Percentiles rank a stretch among this genome's conserved stretches.
Conservation (phyloP, 1,140 invertebrate genomes). For the Lordiphosa clarofinis region DNA sequence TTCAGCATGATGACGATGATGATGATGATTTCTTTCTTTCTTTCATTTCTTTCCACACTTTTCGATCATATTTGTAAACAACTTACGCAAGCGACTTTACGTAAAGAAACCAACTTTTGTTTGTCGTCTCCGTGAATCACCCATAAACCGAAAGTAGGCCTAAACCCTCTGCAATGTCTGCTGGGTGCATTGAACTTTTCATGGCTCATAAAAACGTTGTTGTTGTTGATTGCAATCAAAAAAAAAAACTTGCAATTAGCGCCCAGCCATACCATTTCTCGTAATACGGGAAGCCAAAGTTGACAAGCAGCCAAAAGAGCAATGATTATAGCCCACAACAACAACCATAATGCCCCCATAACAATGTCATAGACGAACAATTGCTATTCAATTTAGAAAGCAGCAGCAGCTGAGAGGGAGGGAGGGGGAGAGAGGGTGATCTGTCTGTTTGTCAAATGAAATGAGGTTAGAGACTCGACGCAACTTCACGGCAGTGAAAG, state of each 20-base stretch:
- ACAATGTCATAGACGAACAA: conserved; percentile 18
- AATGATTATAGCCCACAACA: conserved; percentile 2
- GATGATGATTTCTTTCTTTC: conserved; percentile 30
- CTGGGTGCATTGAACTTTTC: conserved; percentile 12
- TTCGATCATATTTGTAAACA: conserved; percentile 64
- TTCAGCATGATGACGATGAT: conserved; percentile 25
- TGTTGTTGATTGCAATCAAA: no score
- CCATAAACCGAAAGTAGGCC: conserved; percentile 60
- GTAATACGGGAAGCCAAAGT: conserved; percentile 19
- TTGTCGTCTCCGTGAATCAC: conserved; percentile 42
- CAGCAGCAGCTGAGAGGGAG: no score
- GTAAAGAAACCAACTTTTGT: conserved; percentile 42
- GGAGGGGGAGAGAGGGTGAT: no score
- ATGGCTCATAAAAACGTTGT: no score
- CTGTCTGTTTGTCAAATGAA: conserved; percentile 1
- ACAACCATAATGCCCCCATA: conserved; percentile 9
- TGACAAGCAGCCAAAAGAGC: conserved; percentile 4
- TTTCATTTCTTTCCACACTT: conserved; percentile 39
- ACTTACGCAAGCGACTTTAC: conserved; percentile 72
- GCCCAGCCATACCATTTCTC: conserved; percentile 1
- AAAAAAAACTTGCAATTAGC: conserved; percentile 5
- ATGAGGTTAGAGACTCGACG: conserved; percentile 11
- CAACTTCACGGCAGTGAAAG: conserved; percentile 19
- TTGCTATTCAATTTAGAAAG: conserved; percentile 12
- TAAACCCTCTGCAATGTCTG: conserved; percentile 5